A percentile compares a stretch with the other conserved stretches of the same genome.
Evolutionary conservation across 2,797 vertebrate species (phyloP).

Genomic region (Pseudochaenichthys georgianus): DNA sequence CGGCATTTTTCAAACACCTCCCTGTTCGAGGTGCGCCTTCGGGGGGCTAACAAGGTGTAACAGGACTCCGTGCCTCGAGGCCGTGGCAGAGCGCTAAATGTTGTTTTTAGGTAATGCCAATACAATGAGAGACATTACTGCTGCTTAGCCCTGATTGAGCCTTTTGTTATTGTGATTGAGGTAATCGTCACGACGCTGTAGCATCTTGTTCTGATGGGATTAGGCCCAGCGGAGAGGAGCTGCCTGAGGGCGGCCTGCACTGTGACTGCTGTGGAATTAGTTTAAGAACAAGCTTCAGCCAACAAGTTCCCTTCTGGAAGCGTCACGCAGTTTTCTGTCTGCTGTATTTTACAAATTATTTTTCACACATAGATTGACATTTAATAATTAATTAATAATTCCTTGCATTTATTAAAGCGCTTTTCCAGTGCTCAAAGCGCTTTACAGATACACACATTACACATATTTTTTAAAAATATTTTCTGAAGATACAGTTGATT

Average conservation of each 20-base stretch:
- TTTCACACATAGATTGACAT: background rate
- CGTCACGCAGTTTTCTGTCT: too few relatives aligned
- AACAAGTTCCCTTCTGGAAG: background rate
- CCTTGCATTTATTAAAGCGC: too few relatives aligned
- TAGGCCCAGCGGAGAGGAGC: constrained; percentile 27
- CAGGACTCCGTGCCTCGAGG: constrained; percentile 60
- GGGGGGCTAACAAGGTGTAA: constrained; percentile 53
- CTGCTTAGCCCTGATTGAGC: constrained; percentile 70
- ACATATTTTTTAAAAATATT: too few relatives aligned
- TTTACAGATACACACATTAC: too few relatives aligned
- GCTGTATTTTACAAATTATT: too few relatives aligned
- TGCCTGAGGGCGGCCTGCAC: constrained; percentile 40
- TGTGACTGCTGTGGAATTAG: constrained; percentile 37
- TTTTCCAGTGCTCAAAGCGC: too few relatives aligned
- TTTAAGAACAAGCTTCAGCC: constrained; percentile 18
- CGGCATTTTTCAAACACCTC: constrained; percentile 29
- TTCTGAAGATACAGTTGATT: background rate
- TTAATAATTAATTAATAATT: too few relatives aligned
- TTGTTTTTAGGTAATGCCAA: constrained; percentile 63
- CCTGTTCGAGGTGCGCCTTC: constrained; percentile 39
- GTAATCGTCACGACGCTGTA: constrained; percentile 52
- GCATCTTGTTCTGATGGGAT: constrained; percentile 57
- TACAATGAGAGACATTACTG: constrained; percentile 70
- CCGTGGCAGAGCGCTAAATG: constrained; percentile 28
- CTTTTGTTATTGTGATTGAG: constrained; percentile 70